Conservation (phyloP, 2,797 vertebrate genomes). For the Taeniopygia guttata region DNA sequence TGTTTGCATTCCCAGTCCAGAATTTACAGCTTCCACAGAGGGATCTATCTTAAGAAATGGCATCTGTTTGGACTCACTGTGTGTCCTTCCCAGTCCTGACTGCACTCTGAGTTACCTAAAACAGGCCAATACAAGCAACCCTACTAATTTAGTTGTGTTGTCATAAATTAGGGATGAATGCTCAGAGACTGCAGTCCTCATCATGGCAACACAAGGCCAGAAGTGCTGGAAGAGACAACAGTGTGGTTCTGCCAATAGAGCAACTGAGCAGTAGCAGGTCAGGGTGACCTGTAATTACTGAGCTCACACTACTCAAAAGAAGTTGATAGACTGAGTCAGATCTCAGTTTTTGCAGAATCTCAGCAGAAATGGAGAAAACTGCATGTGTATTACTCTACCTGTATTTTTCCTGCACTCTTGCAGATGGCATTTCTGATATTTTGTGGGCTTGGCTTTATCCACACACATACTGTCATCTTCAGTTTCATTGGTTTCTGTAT, state of each 20-base stretch:
- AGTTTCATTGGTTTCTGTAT: constrained; percentile 49
- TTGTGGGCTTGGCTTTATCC: constrained; percentile 57
- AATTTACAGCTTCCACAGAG: not conserved
- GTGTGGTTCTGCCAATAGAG: not conserved
- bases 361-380: not conserved
- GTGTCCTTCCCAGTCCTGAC: not conserved
- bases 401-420: constrained; percentile 62
- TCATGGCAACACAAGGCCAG: not conserved
- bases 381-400: constrained; percentile 40
- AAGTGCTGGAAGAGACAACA: not conserved
- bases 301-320: not conserved
- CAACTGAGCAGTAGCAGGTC: not conserved
- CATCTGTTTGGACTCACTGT: not conserved
- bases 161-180: not conserved
- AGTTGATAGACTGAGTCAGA: not conserved
- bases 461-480: constrained; percentile 62
- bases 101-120: not conserved
- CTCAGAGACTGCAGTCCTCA: not conserved
- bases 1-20: not conserved
- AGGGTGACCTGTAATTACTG: not conserved
- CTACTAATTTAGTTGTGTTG: not conserved
- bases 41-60: not conserved
- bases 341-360: not conserved
- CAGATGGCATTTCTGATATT: constrained; percentile 68
- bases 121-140: not conserved